Base-by-base conservation (phyloP, 2,797 vertebrate species). In the Tauraco hartlaubi region DNA sequence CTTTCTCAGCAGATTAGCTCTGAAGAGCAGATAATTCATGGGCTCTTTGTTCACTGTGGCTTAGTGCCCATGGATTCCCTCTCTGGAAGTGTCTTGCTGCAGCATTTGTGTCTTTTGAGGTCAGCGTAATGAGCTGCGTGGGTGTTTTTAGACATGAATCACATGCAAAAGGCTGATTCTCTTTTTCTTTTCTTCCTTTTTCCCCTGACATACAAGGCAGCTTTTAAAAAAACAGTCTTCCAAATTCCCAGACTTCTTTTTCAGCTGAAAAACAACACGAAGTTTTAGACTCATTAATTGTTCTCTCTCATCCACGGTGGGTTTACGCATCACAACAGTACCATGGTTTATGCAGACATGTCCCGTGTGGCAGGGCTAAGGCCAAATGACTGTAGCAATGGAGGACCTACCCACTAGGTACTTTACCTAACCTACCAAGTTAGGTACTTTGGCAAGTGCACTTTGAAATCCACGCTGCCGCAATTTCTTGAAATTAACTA, bases 121-220 rank as follows among this genome's bases (percentile, higher is more conserved):
- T 88, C 96, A 94, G 64, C 48, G 69, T 79, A 79, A 94, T 43
- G 84, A 93, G 92, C 77, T 95, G 92, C 2, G 77, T 96, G 94
- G 95, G 92, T 85, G 94, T 93, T 92, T 95, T 93, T 58, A 95
- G 91, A 88, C 94, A 96, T 20, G 77, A 96, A 95, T 96, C 92
- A 96, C 84, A 91, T 92, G 91, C 74, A 94, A 88, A 92, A 92
- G 46, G 86, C 81, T 96, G 86, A 87, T 90, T 90, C 62, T 93
- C 48, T 55, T 61, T 44, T 84, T 88, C n/a, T 77, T 69, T 54
- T 64, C n/a, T 56, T 55, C 19, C 33, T 18, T 41, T 43, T 37
- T 1, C 2, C 13, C 22, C 43, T 8, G 48, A 77, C 37, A 49
- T 49, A 76, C 25, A 19, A 82, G 48, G 46, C 46, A 79, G 79